Evolutionary conservation across 2,113 vertebrate genomes (phyloP).

Genomic region (Charina bottae): DNA sequence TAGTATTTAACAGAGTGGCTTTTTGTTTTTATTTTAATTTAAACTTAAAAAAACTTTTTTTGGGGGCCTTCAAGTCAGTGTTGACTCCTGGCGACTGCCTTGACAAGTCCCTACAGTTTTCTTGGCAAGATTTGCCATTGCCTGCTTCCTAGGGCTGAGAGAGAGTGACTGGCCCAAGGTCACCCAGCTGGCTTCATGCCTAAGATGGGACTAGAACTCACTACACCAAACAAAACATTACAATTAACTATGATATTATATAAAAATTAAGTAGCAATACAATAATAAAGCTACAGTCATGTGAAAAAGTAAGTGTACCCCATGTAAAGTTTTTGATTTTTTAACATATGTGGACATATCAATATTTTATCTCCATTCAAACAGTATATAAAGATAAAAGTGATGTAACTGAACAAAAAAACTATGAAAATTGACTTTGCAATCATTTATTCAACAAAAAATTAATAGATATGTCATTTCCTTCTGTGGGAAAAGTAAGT

Average conservation of each 20-base stretch:
- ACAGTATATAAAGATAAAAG: neutral
- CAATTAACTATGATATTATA: neutral
- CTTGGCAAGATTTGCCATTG: neutral
- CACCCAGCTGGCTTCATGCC: neutral
- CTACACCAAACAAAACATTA: neutral
- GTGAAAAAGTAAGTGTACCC: neutral
- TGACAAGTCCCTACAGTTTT: neutral
- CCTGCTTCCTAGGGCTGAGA: neutral
- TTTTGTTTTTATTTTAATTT: neutral
- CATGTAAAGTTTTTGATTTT: neutral
- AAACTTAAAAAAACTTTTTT: neutral
- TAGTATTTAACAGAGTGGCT: neutral
- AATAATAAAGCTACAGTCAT: neutral
- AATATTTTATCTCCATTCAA: neutral
- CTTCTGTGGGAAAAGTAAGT: neutral
- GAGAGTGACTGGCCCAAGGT: neutral
- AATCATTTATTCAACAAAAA: neutral
- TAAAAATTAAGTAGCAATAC: neutral
- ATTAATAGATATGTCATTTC: neutral
- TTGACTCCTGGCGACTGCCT: neutral
- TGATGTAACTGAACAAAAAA: neutral
- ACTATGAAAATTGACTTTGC: neutral
- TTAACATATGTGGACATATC: neutral
- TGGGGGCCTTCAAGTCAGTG: neutral
- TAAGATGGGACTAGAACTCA: neutral